Evolutionary conservation across 2,113 vertebrate species (phyloP).

Genomic region (Eretmochelys imbricata): DNA sequence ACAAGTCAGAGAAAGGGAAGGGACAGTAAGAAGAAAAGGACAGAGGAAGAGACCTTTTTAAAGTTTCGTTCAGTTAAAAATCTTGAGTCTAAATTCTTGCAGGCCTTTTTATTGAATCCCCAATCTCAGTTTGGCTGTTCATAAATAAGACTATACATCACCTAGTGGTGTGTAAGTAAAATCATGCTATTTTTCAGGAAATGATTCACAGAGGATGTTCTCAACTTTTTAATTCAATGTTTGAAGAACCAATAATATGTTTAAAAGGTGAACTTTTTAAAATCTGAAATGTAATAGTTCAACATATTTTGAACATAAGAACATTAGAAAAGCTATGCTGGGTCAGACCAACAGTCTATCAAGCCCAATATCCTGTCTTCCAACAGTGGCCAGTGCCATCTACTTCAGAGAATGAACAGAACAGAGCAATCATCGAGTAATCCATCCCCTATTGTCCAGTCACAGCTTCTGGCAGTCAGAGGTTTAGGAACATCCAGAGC

Average conservation of each 20-base stretch:
- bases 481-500: too few species aligned
- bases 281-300: neutral
- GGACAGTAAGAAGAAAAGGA: neutral
- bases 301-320: neutral
- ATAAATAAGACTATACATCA: constrained; percentile 5
- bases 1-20: neutral
- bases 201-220: neutral
- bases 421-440: too few species aligned
- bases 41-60: neutral
- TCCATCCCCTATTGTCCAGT: too few species aligned
- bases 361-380: too few species aligned
- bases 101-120: neutral
- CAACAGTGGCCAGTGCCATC: too few species aligned
- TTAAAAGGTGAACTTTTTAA: neutral
- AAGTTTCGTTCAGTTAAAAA: neutral
- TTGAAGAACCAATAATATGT: neutral
- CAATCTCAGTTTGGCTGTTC: neutral
- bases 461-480: too few species aligned
- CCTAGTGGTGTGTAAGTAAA: constrained; percentile 13
- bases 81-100: neutral
- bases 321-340: neutral
- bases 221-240: too few species aligned
- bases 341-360: too few species aligned
- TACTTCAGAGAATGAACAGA: too few species aligned
- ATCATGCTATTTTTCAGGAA: neutral